phyloP scores from a whole-genome alignment of 2,113 vertebrate species.

The Actinemys pallida region DNA sequence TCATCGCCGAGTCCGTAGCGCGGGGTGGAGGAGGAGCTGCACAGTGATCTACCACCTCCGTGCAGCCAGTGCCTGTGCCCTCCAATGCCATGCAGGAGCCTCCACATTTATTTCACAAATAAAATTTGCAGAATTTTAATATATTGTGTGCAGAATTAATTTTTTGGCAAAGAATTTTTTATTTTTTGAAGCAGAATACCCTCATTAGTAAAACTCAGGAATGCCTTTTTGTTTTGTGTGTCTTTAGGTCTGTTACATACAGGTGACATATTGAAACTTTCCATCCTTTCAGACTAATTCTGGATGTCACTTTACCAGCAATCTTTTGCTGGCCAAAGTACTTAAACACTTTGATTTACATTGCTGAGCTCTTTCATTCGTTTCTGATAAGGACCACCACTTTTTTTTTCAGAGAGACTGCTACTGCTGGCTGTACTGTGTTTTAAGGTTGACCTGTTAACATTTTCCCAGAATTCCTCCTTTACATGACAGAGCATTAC shows the following conservation, averaged over 20 bases:
- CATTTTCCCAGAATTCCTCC: neutral
- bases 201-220: neutral
- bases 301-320: neutral
- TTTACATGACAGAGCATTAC: neutral
- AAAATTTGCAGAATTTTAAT: no score
- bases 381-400: neutral
- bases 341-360: conserved; percentile 17
- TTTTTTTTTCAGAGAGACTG: neutral
- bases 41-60: no score
- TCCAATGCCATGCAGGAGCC: no score
- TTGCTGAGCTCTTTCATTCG: neutral
- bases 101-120: no score
- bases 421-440: neutral
- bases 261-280: neutral
- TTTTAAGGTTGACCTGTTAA: neutral
- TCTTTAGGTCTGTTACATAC: neutral
- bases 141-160: no score
- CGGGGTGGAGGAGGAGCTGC: no score
- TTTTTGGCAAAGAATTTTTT: no score
- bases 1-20: no score
- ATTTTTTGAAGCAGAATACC: no score
- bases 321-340: conserved; percentile 44
- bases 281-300: neutral
- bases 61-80: no score
- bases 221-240: conserved; percentile 10